Percentiles rank a stretch among this genome's conserved stretches.
These are phyloP conservation scores for Troilus luridus DNA, from an alignment of 2,888 invertebrate species.

Conservation along the genomic window DNA sequence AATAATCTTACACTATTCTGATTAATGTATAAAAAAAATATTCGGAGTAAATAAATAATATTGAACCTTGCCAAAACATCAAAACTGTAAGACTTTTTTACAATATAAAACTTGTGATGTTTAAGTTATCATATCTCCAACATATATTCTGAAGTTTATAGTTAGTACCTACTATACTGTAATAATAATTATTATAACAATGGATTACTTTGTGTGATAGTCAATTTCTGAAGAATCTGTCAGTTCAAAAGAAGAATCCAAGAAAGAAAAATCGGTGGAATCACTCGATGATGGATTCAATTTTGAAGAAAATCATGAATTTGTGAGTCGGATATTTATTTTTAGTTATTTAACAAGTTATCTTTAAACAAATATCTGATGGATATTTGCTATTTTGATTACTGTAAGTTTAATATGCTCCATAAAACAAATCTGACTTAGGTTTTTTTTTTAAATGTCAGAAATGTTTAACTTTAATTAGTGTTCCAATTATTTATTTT, in stretches of 20 bases:
- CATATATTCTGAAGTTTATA: not conserved
- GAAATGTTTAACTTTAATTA: not conserved
- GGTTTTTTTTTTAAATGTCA: no score
- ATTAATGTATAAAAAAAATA: no score
- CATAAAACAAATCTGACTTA: no score
- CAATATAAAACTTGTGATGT: no score
- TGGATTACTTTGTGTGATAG: not conserved
- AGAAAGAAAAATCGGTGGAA: not conserved
- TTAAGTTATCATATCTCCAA: not conserved
- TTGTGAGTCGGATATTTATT: not conserved
- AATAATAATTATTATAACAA: not conserved
- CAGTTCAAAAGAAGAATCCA: slow-evolving; percentile 7
- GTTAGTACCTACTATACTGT: not conserved
- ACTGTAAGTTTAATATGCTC: no score
- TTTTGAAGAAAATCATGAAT: slow-evolving; percentile 1
- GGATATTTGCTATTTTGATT: no score
- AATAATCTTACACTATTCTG: no score
- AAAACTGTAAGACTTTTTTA: no score
- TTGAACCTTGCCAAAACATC: no score
- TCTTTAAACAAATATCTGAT: not conserved
- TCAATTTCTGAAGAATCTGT: slow-evolving; percentile 12
- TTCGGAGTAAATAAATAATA: no score
- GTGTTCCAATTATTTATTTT: not conserved
- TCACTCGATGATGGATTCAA: not conserved
- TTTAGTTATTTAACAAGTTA: not conserved